Evolutionary conservation across 2,113 vertebrate species (phyloP).

Genomic region (Etia nguti): DNA sequence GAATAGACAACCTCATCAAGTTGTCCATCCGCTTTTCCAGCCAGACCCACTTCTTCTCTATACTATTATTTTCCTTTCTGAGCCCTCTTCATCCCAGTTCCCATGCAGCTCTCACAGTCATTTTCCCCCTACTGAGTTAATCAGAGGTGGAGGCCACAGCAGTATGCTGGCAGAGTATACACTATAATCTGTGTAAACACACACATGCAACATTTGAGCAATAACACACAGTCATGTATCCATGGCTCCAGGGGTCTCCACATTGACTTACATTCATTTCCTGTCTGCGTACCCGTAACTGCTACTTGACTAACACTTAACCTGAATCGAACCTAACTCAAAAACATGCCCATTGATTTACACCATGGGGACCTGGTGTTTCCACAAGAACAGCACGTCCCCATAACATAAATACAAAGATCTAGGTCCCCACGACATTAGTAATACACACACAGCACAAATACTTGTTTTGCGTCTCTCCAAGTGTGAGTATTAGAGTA

Average conservation of each 20-base stretch:
- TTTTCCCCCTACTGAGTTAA: constrained; percentile 54
- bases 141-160: constrained; percentile 36
- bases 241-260: neutral
- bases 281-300: neutral
- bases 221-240: neutral
- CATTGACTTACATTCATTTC: neutral
- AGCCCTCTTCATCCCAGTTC: constrained; percentile 20
- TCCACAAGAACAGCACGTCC: neutral
- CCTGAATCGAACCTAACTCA: neutral
- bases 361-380: neutral
- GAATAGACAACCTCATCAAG: constrained; percentile 16
- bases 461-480: neutral
- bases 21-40: constrained; percentile 21
- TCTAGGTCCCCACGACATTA: neutral
- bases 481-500: neutral
- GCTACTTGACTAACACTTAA: neutral
- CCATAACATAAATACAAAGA: neutral
- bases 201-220: neutral
- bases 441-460: neutral
- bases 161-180: constrained; percentile 14
- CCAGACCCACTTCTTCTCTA: constrained; percentile 1
- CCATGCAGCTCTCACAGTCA: constrained; percentile 17
- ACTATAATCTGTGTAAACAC: constrained; percentile 40
- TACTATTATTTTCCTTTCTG: constrained; percentile 43
- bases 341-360: neutral